A percentile compares a stretch with the other conserved stretches of the same genome.
Evolutionary conservation across 2,888 invertebrate species (phyloP).

Genomic region (Himalopsyche japonica): DNA sequence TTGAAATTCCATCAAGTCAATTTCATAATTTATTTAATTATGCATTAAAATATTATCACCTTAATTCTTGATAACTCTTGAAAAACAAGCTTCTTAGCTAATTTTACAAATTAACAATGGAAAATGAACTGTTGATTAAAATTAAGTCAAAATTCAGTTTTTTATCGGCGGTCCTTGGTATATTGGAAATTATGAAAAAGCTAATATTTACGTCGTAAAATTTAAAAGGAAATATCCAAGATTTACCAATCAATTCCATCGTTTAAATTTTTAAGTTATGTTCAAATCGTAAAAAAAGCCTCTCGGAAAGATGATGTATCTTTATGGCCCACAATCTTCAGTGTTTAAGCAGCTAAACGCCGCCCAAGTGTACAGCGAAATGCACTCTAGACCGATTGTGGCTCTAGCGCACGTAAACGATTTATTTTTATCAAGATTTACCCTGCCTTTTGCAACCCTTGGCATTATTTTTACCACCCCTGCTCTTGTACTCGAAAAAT

Average conservation of each 20-base stretch:
- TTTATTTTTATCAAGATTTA: conserved; percentile 30
- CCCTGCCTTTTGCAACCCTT: neutral
- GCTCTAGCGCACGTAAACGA: conserved; percentile 19
- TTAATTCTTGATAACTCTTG: too few species aligned
- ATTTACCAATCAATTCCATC: neutral
- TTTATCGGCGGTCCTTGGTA: too few species aligned
- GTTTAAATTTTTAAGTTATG: neutral
- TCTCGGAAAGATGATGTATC: neutral
- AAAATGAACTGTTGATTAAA: too few species aligned
- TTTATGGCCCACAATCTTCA: neutral
- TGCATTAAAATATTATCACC: too few species aligned
- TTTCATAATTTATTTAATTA: too few species aligned
- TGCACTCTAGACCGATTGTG: conserved; percentile 12
- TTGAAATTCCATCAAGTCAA: too few species aligned
- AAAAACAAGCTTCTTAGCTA: too few species aligned
- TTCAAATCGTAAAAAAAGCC: neutral
- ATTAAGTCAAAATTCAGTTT: too few species aligned
- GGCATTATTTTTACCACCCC: neutral
- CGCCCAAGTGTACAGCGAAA: conserved; percentile 18
- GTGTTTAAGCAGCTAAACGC: conserved; percentile 2
- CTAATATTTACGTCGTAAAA: neutral
- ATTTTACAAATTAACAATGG: too few species aligned
- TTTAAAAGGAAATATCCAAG: neutral
- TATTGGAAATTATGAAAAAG: neutral
- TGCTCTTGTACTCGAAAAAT: neutral